Percentiles rank a stretch among this genome's conserved stretches.
Conservation (phyloP, 2,113 vertebrate genomes). For the Peromyscus leucopus region DNA sequence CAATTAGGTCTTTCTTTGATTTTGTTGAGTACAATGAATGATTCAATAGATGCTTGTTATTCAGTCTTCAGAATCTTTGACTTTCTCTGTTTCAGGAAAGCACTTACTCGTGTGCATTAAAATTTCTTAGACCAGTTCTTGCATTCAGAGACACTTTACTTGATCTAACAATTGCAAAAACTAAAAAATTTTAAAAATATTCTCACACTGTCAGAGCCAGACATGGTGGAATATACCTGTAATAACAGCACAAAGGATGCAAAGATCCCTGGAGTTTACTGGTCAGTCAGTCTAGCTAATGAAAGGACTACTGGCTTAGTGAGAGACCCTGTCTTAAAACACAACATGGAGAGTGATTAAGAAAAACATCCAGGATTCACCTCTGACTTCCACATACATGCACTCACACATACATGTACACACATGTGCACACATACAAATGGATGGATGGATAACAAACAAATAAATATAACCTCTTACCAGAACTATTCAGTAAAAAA, state of each 20-base stretch:
- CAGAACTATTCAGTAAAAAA: background rate
- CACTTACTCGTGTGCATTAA: background rate
- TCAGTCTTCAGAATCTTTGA: background rate
- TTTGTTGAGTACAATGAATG: constrained; percentile 30
- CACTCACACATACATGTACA: too few species aligned
- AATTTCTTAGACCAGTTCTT: background rate
- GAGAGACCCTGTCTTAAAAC: background rate
- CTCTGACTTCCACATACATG: background rate
- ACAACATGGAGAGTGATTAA: background rate
- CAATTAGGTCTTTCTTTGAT: constrained; percentile 39
- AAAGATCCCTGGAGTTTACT: background rate
- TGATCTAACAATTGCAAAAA: constrained; percentile 15
- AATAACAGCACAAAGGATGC: too few species aligned
- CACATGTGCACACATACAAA: background rate
- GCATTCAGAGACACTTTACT: background rate
- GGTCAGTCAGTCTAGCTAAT: background rate
- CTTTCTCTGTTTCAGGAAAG: constrained; percentile 12
- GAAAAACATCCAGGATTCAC: background rate
- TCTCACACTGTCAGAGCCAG: background rate
- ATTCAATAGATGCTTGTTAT: constrained; percentile 11
- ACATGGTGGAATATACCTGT: background rate
- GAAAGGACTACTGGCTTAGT: background rate
- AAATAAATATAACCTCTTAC: background rate
- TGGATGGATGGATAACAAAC: background rate
- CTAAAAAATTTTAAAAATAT: background rate